These are phyloP conservation scores for Proteles cristata DNA, from an alignment of 2,113 vertebrate species.

Conservation along the genomic window DNA sequence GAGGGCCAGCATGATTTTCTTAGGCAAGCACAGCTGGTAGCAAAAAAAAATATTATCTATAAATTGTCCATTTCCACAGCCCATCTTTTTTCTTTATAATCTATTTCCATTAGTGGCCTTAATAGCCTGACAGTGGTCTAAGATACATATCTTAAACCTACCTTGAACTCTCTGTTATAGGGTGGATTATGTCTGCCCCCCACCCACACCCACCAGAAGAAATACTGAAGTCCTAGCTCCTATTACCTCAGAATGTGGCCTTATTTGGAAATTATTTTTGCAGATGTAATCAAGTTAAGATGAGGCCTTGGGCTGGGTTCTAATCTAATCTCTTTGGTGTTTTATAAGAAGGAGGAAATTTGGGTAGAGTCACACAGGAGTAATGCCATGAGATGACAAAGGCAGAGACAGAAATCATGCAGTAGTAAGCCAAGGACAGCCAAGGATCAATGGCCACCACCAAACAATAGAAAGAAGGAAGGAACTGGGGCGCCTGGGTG, in stretches of 20 bases:
- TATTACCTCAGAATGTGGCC: background rate
- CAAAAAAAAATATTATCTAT: background rate
- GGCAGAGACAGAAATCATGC: background rate
- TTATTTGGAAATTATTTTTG: background rate
- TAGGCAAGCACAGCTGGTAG: background rate
- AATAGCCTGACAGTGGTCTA: background rate
- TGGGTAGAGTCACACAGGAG: background rate
- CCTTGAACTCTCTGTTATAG: background rate
- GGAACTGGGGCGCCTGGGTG: too few species aligned
- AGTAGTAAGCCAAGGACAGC: background rate
- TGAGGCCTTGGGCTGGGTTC: background rate
- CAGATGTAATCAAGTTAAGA: background rate
- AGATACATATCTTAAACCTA: background rate
- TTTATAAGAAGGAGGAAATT: background rate
- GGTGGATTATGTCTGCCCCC: background rate
- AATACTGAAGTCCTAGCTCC: background rate
- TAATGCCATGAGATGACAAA: background rate
- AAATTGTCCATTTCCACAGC: background rate
- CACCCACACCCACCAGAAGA: background rate
- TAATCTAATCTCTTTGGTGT: background rate
- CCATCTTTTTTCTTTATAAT: background rate
- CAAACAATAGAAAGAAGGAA: background rate
- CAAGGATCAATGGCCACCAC: background rate
- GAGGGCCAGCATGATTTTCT: background rate
- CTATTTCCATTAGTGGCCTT: background rate